phyloP scores from a whole-genome alignment of 2,113 vertebrate genomes.

The Mesembrinibis cayennensis region DNA sequence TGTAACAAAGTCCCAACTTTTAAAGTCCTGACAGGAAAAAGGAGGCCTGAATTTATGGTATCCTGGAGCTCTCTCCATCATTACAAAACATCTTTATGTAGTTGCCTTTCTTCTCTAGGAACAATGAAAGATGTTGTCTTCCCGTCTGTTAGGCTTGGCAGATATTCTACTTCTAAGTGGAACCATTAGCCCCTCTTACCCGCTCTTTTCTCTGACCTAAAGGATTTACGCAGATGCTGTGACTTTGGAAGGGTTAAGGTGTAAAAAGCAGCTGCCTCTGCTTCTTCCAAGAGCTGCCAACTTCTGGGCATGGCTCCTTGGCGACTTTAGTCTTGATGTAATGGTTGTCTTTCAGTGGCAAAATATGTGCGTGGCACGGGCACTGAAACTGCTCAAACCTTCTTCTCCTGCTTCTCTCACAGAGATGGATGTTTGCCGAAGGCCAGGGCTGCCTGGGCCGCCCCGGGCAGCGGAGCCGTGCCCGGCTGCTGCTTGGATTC shows the following conservation, averaged over 20 bases:
- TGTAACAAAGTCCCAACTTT: neutral
- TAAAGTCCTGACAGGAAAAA: neutral
- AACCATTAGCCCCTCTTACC: neutral
- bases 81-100: neutral
- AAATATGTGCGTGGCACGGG: fast-evolving
- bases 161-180: neutral
- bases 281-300: neutral
- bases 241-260: neutral
- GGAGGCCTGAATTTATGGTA: neutral
- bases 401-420: neutral
- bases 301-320: neutral
- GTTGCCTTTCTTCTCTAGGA: neutral
- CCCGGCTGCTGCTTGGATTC: neutral
- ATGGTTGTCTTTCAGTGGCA: neutral
- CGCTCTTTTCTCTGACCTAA: neutral
- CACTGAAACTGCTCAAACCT: neutral
- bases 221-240: neutral
- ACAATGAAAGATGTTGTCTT: neutral
- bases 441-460: neutral
- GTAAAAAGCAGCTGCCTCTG: neutral
- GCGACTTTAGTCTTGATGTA: neutral
- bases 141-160: neutral
- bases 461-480: neutral
- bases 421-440: neutral
- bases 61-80: neutral